Base-by-base conservation (phyloP, 2,888 invertebrate genomes). In the Lithophane ornitopus region DNA sequence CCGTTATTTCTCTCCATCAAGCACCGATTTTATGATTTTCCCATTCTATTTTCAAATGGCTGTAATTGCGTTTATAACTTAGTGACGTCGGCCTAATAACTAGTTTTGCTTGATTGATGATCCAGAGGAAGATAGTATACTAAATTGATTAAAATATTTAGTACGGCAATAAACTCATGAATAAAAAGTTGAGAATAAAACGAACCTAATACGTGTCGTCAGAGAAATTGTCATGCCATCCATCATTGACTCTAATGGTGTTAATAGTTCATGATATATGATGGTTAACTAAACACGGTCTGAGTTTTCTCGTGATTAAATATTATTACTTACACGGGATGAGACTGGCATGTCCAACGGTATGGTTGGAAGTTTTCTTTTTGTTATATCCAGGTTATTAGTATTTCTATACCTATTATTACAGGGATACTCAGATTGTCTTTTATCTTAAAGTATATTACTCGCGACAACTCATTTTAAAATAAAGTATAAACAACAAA, bases 81-180 rank as follows among this genome's bases (percentile, higher is more conserved):
- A 89, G 89, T 92, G 90, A 92, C 87, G 90, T 89, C 87, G 89
- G 87, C 78, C 84, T 87, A 92, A 92, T 93, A 92, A 94, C 92
- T 89, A 92, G 92, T 92, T 94, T 92, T 90, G 86, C 90, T 93
- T 95, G 94, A 95, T 95, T 94, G 94, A 95, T 95, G 94, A 91
- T 92, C 84, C 88, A 87, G 86, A 89, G 87, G 89, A 89, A 90
- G 91, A 94, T 91, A 91, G 90, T 87, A 74, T 72, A 91, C 89
- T 92, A 92, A 94, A 94, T 93, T 94, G 92, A 94, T 94, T 94
- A 91, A 93, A 94, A 92, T 94, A 93, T 93, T 93, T 92, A 93
- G 89, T 92, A 90, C 89, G 87, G 86, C 91, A 90, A 91, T 91
- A 92, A 90, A 90, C 89, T 91, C 87, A 91, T 92, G 90, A 90